phyloP scores from a whole-genome alignment of 2,888 invertebrate genomes.

The Phaonia tiefii region DNA sequence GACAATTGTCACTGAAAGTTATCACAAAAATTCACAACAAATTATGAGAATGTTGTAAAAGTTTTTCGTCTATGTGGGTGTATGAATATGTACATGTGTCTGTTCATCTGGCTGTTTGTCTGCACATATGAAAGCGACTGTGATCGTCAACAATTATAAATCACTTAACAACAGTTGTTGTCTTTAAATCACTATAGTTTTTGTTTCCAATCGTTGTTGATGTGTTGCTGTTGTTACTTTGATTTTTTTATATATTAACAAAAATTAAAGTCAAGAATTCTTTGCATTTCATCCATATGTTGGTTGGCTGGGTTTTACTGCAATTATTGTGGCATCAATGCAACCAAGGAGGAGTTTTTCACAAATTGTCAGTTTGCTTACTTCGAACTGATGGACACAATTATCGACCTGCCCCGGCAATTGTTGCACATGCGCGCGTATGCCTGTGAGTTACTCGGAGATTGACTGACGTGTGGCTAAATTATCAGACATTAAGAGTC shows the following conservation, averaged over 20 bases:
- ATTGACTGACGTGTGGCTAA: conserved; percentile 51
- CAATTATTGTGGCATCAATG: conserved; percentile 10
- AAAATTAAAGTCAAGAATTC: neutral
- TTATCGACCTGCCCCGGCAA: neutral
- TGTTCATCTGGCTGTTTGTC: neutral
- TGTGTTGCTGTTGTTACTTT: neutral
- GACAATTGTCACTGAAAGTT: conserved; percentile 16
- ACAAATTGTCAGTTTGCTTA: conserved; percentile 22
- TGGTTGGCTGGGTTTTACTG: conserved; percentile 11
- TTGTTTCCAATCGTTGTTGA: conserved; percentile 18
- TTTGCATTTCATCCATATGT: neutral
- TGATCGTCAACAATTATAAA: conserved; percentile 55
- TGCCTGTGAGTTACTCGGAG: neutral
- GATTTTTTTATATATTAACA: neutral
- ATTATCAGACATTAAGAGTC: conserved; percentile 43
- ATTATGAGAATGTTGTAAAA: conserved; percentile 33
- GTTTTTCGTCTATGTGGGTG: neutral
- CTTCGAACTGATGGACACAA: conserved; percentile 2
- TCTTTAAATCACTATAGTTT: conserved; percentile 47
- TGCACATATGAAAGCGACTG: neutral
- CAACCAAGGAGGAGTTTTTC: conserved; percentile 22
- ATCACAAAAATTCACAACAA: conserved; percentile 30
- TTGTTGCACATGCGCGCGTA: neutral
- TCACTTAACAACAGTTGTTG: conserved; percentile 58
- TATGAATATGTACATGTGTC: too few relatives aligned